phyloP scores from a whole-genome alignment of 2,797 vertebrate genomes.

The Pempheris klunzingeri region DNA sequence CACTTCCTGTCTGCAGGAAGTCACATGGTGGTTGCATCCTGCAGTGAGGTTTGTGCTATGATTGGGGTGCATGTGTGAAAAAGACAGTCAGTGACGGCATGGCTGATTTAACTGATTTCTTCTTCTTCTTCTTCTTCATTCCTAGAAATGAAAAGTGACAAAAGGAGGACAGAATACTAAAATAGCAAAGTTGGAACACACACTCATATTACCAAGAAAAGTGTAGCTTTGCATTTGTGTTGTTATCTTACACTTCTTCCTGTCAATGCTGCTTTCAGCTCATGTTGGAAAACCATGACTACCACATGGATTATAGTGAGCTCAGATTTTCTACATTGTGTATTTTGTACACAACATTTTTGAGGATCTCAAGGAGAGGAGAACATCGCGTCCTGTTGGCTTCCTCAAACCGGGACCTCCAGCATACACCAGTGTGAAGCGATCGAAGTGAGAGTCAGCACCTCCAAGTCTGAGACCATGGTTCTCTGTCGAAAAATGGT shows the following conservation, averaged over 20 bases:
- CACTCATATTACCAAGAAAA: neutral
- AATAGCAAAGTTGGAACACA: constrained; percentile 33
- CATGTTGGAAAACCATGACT: neutral
- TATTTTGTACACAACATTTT: too few species aligned
- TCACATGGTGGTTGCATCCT: constrained; percentile 80
- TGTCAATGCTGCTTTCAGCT: neutral
- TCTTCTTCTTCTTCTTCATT: constrained; percentile 10
- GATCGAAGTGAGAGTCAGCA: too few species aligned
- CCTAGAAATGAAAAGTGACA: constrained; percentile 15
- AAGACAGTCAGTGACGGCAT: constrained; percentile 28
- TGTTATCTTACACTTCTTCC: constrained; percentile 23
- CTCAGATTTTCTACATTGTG: too few species aligned
- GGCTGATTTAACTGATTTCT: neutral
- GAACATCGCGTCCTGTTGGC: too few species aligned
- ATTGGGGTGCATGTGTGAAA: constrained; percentile 45
- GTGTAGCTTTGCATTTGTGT: neutral
- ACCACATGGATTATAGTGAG: neutral
- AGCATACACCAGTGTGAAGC: too few species aligned
- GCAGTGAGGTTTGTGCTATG: constrained; percentile 63
- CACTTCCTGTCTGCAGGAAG: constrained; percentile 87
- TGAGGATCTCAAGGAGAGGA: too few species aligned
- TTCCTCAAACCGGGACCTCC: too few species aligned
- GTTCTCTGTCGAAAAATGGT: too few species aligned
- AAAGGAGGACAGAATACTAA: constrained; percentile 26
- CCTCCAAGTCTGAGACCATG: too few species aligned